Evolutionary conservation across 2,797 vertebrate species (phyloP).

Genomic region (Sebastes wilsoni): DNA sequence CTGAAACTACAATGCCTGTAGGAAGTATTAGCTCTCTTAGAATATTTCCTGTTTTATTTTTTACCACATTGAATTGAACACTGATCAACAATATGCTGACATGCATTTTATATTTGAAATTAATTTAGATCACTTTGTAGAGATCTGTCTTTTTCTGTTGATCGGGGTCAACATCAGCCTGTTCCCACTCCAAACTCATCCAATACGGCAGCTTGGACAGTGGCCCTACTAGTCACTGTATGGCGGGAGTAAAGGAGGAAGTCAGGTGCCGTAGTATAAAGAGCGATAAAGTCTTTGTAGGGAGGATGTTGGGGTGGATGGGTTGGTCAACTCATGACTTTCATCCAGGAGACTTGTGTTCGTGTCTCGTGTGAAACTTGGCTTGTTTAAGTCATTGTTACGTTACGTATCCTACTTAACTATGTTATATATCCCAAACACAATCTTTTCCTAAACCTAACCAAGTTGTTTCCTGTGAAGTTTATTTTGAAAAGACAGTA

Average conservation of each 20-base stretch:
- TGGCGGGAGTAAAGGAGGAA: too few relatives aligned
- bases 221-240: too few relatives aligned
- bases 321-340: not conserved
- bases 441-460: too few relatives aligned
- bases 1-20: not conserved
- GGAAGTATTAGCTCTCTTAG: not conserved
- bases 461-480: not conserved
- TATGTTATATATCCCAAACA: not conserved
- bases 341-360: rapidly evolving
- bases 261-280: not conserved
- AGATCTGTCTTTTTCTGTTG: too few relatives aligned
- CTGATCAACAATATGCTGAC: not conserved
- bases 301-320: not conserved
- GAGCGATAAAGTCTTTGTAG: not conserved
- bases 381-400: not conserved
- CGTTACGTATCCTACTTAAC: not conserved
- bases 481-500: not conserved
- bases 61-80: not conserved
- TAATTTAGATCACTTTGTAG: too few relatives aligned
- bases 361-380: too few relatives aligned
- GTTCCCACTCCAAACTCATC: too few relatives aligned
- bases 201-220: too few relatives aligned
- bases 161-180: too few relatives aligned
- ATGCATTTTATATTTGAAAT: not conserved
- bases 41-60: not conserved